phyloP scores from a whole-genome alignment of 1,140 invertebrate species.

The Homarus americanus region DNA sequence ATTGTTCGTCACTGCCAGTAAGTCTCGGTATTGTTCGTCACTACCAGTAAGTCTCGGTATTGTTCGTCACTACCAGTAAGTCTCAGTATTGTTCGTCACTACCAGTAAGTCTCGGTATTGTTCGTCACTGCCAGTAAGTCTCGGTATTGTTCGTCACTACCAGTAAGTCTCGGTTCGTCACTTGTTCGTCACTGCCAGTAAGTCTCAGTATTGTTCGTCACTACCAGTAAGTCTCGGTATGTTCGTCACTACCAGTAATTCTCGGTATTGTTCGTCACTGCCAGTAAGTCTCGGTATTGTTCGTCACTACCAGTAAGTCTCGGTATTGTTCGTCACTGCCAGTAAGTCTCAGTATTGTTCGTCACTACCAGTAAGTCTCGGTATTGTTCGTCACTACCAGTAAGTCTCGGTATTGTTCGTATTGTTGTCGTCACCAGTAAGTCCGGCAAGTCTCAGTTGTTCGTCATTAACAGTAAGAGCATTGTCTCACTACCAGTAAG shows the following conservation, averaged over 20 bases:
- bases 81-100: not conserved
- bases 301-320: not conserved
- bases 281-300: not conserved
- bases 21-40: not conserved
- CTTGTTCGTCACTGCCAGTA: too few species aligned
- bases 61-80: not conserved
- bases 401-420: not conserved
- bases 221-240: not conserved
- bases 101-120: not conserved
- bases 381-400: not conserved
- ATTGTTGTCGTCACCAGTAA: too few species aligned
- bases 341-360: not conserved
- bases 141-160: not conserved
- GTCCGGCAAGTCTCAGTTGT: too few species aligned
- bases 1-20: not conserved
- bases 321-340: not conserved
- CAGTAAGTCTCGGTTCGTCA: not conserved
- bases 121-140: not conserved
- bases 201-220: too few species aligned
- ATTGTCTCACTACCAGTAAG: not conserved
- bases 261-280: not conserved
- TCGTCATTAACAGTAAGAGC: too few species aligned
- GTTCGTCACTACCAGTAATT: too few species aligned
- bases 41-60: not conserved
- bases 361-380: not conserved